Evolutionary conservation across 2,888 invertebrate species (phyloP), one percentile per base, ranked within the genome.

Genomic region (Nineta flava): DNA sequence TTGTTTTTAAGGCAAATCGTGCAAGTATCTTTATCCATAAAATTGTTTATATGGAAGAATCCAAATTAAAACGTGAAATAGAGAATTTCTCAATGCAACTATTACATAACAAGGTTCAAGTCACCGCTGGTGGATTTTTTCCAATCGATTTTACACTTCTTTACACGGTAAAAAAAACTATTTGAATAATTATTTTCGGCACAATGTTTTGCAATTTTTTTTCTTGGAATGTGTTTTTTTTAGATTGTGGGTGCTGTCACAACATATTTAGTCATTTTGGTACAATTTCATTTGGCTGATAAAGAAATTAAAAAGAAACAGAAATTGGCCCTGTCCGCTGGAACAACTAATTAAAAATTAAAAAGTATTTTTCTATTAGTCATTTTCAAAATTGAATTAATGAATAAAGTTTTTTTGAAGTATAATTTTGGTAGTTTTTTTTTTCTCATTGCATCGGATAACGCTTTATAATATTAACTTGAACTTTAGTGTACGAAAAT

Each of bases 51-150:
- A 44, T 44, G 17, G 44, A 44, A 44, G 44, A 44, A 21, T 19
- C 19, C 4, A 44, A 44, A 44, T 21, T 44, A 21, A 44, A 44
- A 44, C 19, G 44, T 21, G 44, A 44, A 47, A 47, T 57, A 34
- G 54, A 54, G 42, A 42, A 52, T 17, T 54, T 57, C 45, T 56
- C 55, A 1, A 35, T 55, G 35, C 55, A 56, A 38, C 34, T 54
- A 35, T 19, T 56, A 13, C 55, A 57, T 47, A 52, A 53, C 7
- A 44, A 54, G 2, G 46, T 56, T 9, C 51, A 53, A 51, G 55
- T 57, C 41, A 55, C 54, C 1, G 54, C 55, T 10, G 55, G 53
- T 32, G 56, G 53, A 12, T 50, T 58, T 5, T 56, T 58, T 41
- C 32, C 51, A 17, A 31, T 58, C 15, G 53, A 58, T 49, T 56